These are phyloP conservation scores for Allygus modestus DNA, from an alignment of 2,888 invertebrate genomes.

Conservation along the genomic window DNA sequence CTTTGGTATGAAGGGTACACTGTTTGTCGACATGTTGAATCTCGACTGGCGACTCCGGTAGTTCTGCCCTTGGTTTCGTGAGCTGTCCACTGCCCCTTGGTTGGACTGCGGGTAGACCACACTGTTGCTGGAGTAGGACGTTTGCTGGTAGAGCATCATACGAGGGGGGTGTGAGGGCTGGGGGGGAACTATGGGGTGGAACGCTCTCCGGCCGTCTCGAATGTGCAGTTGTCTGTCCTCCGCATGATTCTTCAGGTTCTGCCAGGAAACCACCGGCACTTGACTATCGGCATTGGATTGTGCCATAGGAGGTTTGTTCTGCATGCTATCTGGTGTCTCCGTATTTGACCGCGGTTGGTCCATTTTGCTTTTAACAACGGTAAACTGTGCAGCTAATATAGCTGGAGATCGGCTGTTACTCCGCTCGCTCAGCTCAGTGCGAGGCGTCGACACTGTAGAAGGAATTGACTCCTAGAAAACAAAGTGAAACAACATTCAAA, in stretches of 20 bases:
- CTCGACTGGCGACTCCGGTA: neutral
- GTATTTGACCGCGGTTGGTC: neutral
- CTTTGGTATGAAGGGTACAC: constrained; percentile 60
- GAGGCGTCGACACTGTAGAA: constrained; percentile 37
- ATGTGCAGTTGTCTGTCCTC: constrained; percentile 43
- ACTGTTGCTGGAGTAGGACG: neutral
- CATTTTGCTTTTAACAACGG: neutral
- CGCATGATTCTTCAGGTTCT: constrained; percentile 3
- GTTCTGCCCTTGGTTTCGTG: constrained; percentile 28
- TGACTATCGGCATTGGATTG: constrained; percentile 22
- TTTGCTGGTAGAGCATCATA: constrained; percentile 6
- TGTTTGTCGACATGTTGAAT: constrained; percentile 24
- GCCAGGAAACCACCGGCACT: constrained; percentile 48
- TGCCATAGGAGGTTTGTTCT: neutral
- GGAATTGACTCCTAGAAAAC: constrained; percentile 20
- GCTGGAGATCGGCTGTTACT: constrained; percentile 41
- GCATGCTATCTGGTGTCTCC: neutral
- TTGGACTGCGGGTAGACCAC: neutral
- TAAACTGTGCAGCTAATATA: constrained; percentile 2
- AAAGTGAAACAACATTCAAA: constrained; percentile 10
- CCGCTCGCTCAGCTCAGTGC: constrained; percentile 21
- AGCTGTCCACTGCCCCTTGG: neutral
- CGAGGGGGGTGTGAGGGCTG: constrained; percentile 12
- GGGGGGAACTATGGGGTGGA: constrained; percentile 38
- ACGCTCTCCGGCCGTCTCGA: constrained; percentile 43